Evolutionary conservation across 2,797 vertebrate genomes (phyloP).

Genomic region (Smutsia gigantea): DNA sequence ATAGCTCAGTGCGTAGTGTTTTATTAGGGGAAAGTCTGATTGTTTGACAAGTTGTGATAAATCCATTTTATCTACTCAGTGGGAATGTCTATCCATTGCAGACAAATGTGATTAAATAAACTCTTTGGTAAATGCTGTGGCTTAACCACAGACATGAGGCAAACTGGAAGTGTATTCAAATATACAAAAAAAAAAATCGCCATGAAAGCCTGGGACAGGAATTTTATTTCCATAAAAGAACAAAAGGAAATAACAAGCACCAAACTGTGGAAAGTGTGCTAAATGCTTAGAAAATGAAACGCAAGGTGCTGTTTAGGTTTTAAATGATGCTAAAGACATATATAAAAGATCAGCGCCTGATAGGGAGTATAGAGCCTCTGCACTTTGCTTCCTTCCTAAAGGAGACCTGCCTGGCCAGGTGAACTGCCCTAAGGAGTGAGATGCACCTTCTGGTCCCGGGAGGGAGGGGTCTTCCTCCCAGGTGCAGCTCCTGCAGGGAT

Average conservation of each 20-base stretch:
- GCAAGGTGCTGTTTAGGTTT: neutral
- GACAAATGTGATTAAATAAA: neutral
- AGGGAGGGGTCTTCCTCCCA: too few species aligned
- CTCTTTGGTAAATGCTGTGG: neutral
- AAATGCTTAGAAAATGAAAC: neutral
- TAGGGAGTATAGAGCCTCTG: neutral
- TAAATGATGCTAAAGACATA: neutral
- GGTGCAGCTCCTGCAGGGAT: neutral
- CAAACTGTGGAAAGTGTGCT: rapidly evolving
- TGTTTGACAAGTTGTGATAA: neutral
- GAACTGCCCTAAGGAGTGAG: neutral
- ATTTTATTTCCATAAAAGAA: neutral
- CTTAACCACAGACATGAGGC: neutral
- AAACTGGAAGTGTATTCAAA: neutral
- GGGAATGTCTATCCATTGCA: neutral
- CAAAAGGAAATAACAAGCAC: neutral
- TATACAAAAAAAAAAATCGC: neutral
- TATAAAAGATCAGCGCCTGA: neutral
- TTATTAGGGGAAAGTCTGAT: neutral
- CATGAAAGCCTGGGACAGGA: neutral
- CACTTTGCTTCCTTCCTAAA: too few species aligned
- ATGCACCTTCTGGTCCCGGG: too few species aligned
- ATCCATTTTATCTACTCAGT: neutral
- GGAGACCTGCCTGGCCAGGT: neutral
- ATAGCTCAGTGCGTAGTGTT: rapidly evolving